Conservation (phyloP, 2,888 invertebrate genomes). For the Holacanthella duospinosa region DNA sequence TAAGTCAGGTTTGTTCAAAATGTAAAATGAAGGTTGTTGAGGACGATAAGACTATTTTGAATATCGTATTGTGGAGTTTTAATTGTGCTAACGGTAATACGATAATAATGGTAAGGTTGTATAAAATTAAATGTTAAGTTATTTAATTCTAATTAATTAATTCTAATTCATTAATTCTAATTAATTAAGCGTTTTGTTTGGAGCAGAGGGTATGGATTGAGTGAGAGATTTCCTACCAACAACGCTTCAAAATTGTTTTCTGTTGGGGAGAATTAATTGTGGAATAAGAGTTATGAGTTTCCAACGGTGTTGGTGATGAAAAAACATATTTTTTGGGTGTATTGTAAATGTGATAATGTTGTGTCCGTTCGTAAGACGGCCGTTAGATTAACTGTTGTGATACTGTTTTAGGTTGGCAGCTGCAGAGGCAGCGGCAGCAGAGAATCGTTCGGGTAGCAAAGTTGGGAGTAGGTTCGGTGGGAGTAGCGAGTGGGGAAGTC, state of each 20-base stretch:
- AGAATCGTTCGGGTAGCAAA: slow-evolving; percentile 31
- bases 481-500: slow-evolving; percentile 34
- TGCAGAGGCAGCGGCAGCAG: slow-evolving; percentile 37
- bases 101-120: no score
- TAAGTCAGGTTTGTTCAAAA: neutral
- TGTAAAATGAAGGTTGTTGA: no score
- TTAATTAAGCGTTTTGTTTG: neutral
- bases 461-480: slow-evolving; percentile 28
- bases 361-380: neutral
- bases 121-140: no score
- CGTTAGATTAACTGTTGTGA: no score
- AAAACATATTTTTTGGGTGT: neutral
- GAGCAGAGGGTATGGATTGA: neutral
- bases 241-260: neutral
- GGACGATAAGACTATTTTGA: neutral
- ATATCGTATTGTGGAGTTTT: neutral
- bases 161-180: no score
- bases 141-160: no score
- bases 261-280: no score
- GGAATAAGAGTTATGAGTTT: no score
- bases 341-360: neutral
- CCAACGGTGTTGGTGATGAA: no score
- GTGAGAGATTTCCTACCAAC: neutral
- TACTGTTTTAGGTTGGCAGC: slow-evolving; percentile 38
- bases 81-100: neutral